Base-by-base conservation (phyloP, 1,140 invertebrate species). In the Drosophila parvula region DNA sequence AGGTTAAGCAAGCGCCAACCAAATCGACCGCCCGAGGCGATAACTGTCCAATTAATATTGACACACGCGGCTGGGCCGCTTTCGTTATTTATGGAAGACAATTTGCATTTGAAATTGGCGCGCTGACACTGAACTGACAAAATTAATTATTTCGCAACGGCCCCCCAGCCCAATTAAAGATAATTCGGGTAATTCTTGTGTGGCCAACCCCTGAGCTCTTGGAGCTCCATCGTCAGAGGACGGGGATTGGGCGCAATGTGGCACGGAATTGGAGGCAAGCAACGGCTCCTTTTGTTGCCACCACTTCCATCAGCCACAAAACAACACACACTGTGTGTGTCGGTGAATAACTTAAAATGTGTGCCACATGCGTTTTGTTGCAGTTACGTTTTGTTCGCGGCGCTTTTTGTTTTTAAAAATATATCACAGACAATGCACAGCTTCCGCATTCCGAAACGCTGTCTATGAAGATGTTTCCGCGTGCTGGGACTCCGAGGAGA, bases 341-440 rank as follows among this genome's bases (percentile, higher is more conserved):
- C 41, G 32, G 64, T 28, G 68, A 70, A 70, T 84, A 71, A 73
- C 64, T 76, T 78, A 64, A 61, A 73, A 77, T 89, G 62, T 88
- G 60, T 79, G 84, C 80, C 79, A 89, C 84, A 88, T 83, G 80
- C 84, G 67, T 78, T 56, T 56, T 64, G 68, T 59, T 71, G 65
- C 43, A 18, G 12, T n/a, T 55, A 38, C 7, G 53, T 64, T 64
- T 63, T 64, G 44, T 63, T 74, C 43, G 36, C 32, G n/a, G n/a
- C 9, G 65, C 61, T 30, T 58, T 67, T 77, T 67, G 55, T 68
- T 69, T 61, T 56, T 50, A 36, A 71, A 69, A 71, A 45, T 27
- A 50, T 59, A 58, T 36, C 36, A 16, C 43, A 78, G 84, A 89
- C 83, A 86, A 86, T 83, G 71, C 75, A 36, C 47, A 44, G 76